A percentile compares a stretch with the other conserved stretches of the same genome.
These are phyloP conservation scores for Lypha dubia DNA, from an alignment of 2,888 invertebrate species.

Conservation along the genomic window DNA sequence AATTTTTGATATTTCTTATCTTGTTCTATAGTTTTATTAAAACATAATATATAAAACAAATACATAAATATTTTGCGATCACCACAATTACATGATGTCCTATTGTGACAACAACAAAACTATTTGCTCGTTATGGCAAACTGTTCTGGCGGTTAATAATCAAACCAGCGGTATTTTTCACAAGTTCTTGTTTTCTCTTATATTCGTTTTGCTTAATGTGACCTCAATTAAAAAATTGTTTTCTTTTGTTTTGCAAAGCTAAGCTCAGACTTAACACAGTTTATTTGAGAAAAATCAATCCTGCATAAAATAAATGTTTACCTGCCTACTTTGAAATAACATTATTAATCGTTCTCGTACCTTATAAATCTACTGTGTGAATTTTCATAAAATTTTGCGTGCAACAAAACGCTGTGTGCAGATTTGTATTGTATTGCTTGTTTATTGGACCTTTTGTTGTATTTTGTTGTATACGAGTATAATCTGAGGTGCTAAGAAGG, in stretches of 20 bases:
- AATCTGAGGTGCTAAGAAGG: constrained; percentile 79
- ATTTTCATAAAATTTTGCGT: constrained; percentile 59
- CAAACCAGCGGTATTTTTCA: constrained; percentile 9
- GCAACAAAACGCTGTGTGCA: constrained; percentile 36
- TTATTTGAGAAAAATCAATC: constrained; percentile 41
- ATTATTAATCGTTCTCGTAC: constrained; percentile 18
- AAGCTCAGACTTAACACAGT: constrained; percentile 35
- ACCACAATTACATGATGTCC: neutral
- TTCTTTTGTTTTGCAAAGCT: constrained; percentile 20
- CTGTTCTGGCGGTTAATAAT: neutral
- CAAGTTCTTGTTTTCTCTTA: neutral
- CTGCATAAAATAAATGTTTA: constrained; percentile 54
- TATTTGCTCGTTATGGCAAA: neutral
- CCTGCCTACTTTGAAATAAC: constrained; percentile 56
- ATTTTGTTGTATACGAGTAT: constrained; percentile 15
- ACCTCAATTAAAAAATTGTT: constrained; percentile 49
- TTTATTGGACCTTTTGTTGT: constrained; percentile 40
- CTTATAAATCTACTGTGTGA: constrained; percentile 62
- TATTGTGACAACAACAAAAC: neutral
- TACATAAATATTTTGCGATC: too few species aligned
- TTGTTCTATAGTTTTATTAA: too few species aligned
- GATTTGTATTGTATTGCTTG: constrained; percentile 21
- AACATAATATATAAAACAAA: too few species aligned
- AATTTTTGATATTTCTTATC: too few species aligned
- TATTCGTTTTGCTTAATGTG: neutral